A percentile compares a stretch with the other conserved stretches of the same genome.
These are phyloP conservation scores for Mesorhabditis spiculigera DNA, from an alignment of 2,888 invertebrate genomes.

Conservation along the genomic window DNA sequence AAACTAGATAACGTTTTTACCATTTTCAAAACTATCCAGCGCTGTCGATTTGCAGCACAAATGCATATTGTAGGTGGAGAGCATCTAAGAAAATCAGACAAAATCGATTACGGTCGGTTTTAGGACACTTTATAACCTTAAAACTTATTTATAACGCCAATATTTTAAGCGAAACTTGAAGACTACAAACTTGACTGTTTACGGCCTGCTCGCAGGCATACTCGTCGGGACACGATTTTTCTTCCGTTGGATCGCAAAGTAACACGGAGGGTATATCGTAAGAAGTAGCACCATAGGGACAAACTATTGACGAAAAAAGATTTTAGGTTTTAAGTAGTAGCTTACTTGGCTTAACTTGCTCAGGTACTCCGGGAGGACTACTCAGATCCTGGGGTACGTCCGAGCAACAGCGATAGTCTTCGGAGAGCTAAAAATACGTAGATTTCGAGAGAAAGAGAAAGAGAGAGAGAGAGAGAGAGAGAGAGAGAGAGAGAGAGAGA, in stretches of 20 bases:
- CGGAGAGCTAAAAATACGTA: conserved; percentile 13
- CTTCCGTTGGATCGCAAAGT: conserved; percentile 43
- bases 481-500: too few relatives aligned
- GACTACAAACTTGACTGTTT: background rate
- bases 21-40: conserved; percentile 42
- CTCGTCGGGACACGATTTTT: conserved; percentile 38
- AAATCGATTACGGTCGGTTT: background rate
- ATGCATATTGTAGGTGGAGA: conserved; percentile 46
- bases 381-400: conserved; percentile 40
- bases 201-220: conserved; percentile 31
- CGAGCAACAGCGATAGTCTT: conserved; percentile 42
- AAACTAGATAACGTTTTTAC: conserved; percentile 14
- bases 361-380: conserved; percentile 42
- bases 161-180: background rate
- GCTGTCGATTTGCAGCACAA: conserved; percentile 43
- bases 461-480: too few relatives aligned
- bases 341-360: conserved; percentile 45
- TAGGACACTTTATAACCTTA: conserved; percentile 12
- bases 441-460: too few relatives aligned
- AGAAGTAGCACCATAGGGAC: conserved; percentile 41
- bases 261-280: conserved; percentile 44
- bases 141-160: background rate
- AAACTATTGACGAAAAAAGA: conserved; percentile 25
- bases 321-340: conserved; percentile 8
- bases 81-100: conserved; percentile 22